phyloP scores from a whole-genome alignment of 2,113 vertebrate species.

The Macroglossus sobrinus region DNA sequence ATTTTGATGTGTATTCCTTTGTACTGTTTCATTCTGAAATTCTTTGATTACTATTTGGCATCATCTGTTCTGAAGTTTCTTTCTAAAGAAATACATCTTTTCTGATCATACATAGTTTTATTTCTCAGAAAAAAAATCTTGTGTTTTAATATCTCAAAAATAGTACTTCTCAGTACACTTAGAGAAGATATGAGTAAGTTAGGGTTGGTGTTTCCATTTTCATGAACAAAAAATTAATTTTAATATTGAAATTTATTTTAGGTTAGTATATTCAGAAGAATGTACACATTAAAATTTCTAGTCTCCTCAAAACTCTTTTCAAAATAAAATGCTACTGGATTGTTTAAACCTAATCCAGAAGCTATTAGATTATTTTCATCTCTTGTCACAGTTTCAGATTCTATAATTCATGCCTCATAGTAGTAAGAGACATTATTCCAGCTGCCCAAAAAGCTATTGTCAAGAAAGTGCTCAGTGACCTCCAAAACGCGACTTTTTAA shows the following conservation, averaged over 20 bases:
- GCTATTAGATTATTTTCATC: conserved; percentile 56
- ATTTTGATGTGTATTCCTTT: background rate
- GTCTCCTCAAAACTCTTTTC: conserved; percentile 1
- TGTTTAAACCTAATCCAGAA: conserved; percentile 49
- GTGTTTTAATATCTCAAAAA: background rate
- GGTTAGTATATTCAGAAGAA: conserved; percentile 50
- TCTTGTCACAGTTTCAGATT: conserved; percentile 60
- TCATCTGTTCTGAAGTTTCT: background rate
- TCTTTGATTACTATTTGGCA: background rate
- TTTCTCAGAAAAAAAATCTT: background rate
- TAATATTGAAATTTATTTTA: conserved; percentile 42
- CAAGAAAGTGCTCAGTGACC: conserved; percentile 66
- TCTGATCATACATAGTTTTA: background rate
- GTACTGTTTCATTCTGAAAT: background rate
- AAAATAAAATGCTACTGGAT: conserved; percentile 57
- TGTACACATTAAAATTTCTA: conserved; percentile 11
- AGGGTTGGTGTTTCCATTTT: background rate
- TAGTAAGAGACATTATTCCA: background rate
- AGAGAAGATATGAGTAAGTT: background rate
- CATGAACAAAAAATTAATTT: background rate
- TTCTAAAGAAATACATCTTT: background rate
- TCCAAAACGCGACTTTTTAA: conserved; percentile 73
- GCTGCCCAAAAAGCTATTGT: conserved; percentile 70
- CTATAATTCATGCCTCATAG: conserved; percentile 9
- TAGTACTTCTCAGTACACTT: background rate